Evolutionary conservation across 2,113 vertebrate genomes (phyloP).

Genomic region (Oncorhynchus gorbuscha): DNA sequence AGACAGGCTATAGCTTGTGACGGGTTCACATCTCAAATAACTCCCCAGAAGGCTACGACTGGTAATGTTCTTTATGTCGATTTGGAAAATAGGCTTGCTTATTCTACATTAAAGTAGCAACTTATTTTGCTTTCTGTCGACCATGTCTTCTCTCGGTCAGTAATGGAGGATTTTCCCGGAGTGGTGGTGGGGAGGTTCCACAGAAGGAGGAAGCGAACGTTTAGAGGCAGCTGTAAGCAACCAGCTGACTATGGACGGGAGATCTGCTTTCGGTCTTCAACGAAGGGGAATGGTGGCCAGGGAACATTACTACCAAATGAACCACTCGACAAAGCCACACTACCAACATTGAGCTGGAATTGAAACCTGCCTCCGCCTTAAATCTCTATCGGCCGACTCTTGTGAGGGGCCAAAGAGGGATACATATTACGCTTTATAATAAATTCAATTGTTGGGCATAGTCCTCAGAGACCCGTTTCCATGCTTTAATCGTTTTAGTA

Average conservation of each 20-base stretch:
- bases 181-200: conserved; percentile 72
- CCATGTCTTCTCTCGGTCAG: conserved; percentile 55
- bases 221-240: conserved; percentile 77
- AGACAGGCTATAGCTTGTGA: conserved; percentile 79
- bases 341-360: conserved; percentile 54
- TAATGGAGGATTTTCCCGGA: conserved; percentile 71
- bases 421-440: background rate
- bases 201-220: conserved; percentile 76
- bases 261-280: conserved; percentile 78
- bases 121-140: conserved; percentile 42
- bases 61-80: conserved; percentile 29
- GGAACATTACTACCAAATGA: conserved; percentile 73
- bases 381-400: conserved; percentile 18
- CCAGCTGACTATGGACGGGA: conserved; percentile 79
- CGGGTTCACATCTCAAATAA: conserved; percentile 83
- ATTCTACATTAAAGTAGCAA: conserved; percentile 38
- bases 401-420: background rate
- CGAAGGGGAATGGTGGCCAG: conserved; percentile 72
- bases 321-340: conserved; percentile 72
- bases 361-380: conserved; percentile 66
- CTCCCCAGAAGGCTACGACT: conserved; percentile 70
- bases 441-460: background rate
- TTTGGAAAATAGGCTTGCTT: conserved; percentile 48
- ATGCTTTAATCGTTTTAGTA: background rate
- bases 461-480: background rate